Evolutionary conservation across 2,797 vertebrate species (phyloP), one percentile per base, ranked within the genome.

Genomic region (Cryptoblepharus egeriae): DNA sequence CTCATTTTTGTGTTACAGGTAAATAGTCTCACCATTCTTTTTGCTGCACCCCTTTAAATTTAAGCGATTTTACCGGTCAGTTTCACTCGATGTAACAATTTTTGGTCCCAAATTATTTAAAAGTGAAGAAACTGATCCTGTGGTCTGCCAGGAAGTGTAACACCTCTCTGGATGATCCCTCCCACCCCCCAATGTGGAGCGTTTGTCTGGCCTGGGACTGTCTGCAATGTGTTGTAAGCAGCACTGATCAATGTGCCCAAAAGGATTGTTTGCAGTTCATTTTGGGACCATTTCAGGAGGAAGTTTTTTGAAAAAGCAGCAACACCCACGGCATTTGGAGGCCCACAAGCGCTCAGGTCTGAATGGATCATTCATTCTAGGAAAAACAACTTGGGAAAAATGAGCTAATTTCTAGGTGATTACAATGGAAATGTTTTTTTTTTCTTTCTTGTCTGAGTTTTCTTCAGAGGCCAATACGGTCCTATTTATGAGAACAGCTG

Each of bases 341-440:
- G 5, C 57, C 57, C 57, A 58, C 20, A 58, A 91, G 87, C 77
- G 90, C 91, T 90, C 84, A 81, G 86, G 83, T 90, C 82, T 79
- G 82, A 88, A 83, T 75, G 85, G 88, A 85, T 89, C 90, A 87
- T 84, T 80, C 82, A 70, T 88, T 90, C 84, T 32, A 65, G 75
- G 82, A 86, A 92, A 91, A 88, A 79, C 83, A 84, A 79, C 85
- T 76, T 81, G 84, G 77, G 85, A 82, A 87, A 92, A 88, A 85
- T 78, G 79, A 92, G 86, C 85, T 93, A 79, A 90, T 93, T 91
- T 94, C 87, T 87, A 87, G 92, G 81, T 80, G 86, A 88, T 92
- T 91, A 86, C 90, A 78, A 77, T 86, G 87, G 84, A 92, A 90
- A 83, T 85, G 83, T 77, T 88, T 85, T 91, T 90, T 77, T 88